Base-by-base conservation (phyloP, 1,140 invertebrate species). In the Drosophila melanica region DNA sequence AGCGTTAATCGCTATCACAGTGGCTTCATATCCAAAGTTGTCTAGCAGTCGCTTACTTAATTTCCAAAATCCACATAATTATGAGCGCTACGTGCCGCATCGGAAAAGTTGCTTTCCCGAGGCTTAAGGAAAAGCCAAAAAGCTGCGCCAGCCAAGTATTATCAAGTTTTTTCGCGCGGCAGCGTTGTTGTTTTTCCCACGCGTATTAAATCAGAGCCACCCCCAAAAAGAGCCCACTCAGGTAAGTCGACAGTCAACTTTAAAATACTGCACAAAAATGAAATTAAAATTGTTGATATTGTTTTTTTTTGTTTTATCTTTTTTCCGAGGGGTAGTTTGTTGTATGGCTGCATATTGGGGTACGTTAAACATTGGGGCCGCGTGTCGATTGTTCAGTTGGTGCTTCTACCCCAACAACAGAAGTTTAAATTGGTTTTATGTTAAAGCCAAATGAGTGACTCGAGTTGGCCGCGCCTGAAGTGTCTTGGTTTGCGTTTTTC, bases 351-450 rank as follows among this genome's bases (percentile, higher is more conserved):
- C 79, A 82, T 87, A 82, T 87, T 70, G 76, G 67, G 57, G 64
- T 63, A 74, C 77, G 72, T 82, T 82, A 74, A 79, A 57, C 82
- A 79, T 79, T 65, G 44, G 50, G 60, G 65, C 59, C 30, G 51
- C 23, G 45, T 65, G 69, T 66, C 69, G 69, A 72, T 72, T 69
- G 66, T 69, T 69, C 30, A 58, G 41, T 41, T 44, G 41, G 41
- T 62, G 57, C 58, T 37, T 62, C 66, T 69, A 45, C 63, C 45
- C 67, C 79, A 58, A 72, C 72, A 51, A 69, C 57, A 66, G 48
- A 87, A 87, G 84, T 87, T 87, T 87, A 89, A 87, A 87, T 87
- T 87, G 84, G 82, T 87, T 87, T 87, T 87, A 87, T 89, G 82
- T 87, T 87, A 84, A 87, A 87, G 84, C 82, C 84, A 87, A 87